Base-by-base conservation (phyloP, 2,113 vertebrate genomes). In the Piprites chloris region DNA sequence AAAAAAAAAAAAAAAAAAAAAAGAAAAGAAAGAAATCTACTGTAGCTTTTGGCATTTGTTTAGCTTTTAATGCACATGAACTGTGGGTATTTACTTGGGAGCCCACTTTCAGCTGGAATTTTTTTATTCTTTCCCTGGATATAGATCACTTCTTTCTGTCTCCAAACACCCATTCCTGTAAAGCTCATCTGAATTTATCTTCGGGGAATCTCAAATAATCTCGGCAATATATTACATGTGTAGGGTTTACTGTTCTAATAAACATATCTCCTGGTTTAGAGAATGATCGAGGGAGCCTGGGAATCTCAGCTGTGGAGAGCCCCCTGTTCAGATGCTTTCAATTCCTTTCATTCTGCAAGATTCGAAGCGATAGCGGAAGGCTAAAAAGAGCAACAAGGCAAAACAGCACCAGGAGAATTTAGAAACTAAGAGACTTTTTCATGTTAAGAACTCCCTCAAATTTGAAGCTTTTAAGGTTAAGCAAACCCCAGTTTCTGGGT, bases 211-310 rank as follows among this genome's bases (percentile, higher is more conserved):
- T 95, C 76, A 81, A 65, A 92, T 95, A 96, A 97, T 92, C 96
- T 93, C 46, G 65, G 95, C 96, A 93, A 92, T 96, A 96, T 46
- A 85, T 96, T 84, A 93, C 49, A 61, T 61, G 65, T 67, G 67
- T 84, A 91, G 23, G 56, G 93, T 94, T 97, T 95, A 93, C 93
- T 86, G n/a, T 86, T 94, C 79, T 89, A 96, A 94, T 92, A 95
- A 95, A 97, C 93, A 92, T 33, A 86, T 90, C 88, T 84, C 58
- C 88, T 89, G 95, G 90, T 95, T 96, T 97, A 96, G 76, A 92
- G 88, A 86, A 90, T 41, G 87, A 75, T 68, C 14, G 5, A 75
- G 79, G 82, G 59, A 90, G 88, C 76, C 95, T 96, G 96, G 85
- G 93, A 97, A 76, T 50, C 87, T 85, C 76, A 33, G 39, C 87